Conservation (phyloP, 2,113 vertebrate genomes). For the Clarias gariepinus region DNA sequence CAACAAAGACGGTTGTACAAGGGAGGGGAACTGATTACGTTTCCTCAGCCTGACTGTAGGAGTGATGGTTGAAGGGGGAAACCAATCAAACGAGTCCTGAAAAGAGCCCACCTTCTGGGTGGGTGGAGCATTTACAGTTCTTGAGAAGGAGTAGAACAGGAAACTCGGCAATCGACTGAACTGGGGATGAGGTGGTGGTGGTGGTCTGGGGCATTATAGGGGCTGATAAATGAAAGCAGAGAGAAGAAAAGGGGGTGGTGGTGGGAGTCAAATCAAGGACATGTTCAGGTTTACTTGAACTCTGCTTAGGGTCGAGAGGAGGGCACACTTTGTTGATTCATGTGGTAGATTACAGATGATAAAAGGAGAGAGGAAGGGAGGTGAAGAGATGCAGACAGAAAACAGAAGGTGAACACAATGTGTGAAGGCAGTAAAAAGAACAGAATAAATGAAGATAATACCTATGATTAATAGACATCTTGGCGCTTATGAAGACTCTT, state of each 20-base stretch:
- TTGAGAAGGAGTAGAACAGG: background rate
- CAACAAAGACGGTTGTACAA: slow-evolving; percentile 10
- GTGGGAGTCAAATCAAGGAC: slow-evolving; percentile 48
- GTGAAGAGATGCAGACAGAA: slow-evolving; percentile 14
- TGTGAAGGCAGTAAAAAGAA: slow-evolving; percentile 1
- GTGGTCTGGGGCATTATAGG: slow-evolving; percentile 25
- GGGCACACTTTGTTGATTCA: slow-evolving; percentile 36
- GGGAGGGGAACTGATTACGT: background rate
- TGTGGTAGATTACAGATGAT: slow-evolving; percentile 41
- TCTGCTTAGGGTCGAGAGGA: slow-evolving; percentile 35
- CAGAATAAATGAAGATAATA: background rate
- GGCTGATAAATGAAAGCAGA: slow-evolving; percentile 41
- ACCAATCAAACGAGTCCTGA: background rate
- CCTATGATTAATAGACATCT: background rate
- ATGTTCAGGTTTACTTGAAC: slow-evolving; percentile 49
- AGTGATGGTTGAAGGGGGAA: background rate
- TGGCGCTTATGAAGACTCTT: background rate
- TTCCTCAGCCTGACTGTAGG: slow-evolving; percentile 3
- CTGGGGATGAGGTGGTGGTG: background rate
- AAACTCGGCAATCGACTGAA: slow-evolving; percentile 14
- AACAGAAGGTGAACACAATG: slow-evolving; percentile 24
- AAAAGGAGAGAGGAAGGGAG: slow-evolving; percentile 26
- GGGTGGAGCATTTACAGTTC: slow-evolving; percentile 13
- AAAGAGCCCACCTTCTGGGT: slow-evolving; percentile 1
- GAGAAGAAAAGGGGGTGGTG: slow-evolving; percentile 27